phyloP scores from a whole-genome alignment of 2,797 vertebrate species.

The Menidia menidia region DNA sequence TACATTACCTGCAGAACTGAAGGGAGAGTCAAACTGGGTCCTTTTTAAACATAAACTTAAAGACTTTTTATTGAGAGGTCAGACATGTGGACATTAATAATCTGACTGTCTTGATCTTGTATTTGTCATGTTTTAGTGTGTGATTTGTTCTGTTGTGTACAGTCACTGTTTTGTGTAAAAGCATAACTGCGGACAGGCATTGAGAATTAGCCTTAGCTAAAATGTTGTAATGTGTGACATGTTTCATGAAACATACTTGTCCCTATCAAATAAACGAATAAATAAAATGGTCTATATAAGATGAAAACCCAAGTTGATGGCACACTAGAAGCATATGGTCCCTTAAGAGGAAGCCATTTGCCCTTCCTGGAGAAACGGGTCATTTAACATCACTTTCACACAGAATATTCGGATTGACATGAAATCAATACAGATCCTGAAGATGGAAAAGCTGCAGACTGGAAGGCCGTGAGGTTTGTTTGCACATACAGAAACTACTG shows the following conservation, averaged over 20 bases:
- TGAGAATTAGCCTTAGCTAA: no score
- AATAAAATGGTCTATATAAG: not conserved
- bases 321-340: conserved; percentile 12
- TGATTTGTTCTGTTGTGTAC: no score
- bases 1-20: no score
- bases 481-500: not conserved
- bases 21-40: no score
- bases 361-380: conserved; percentile 50
- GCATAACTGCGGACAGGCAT: no score
- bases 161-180: no score
- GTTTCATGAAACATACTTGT: not conserved
- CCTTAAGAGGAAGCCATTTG: conserved; percentile 32
- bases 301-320: not conserved
- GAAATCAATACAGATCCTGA: conserved; percentile 69
- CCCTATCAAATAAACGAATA: not conserved
- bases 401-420: conserved; percentile 71
- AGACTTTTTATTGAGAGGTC: no score
- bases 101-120: no score
- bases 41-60: no score
- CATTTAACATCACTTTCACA: conserved; percentile 55
- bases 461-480: conserved; percentile 2
- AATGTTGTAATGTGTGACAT: no score
- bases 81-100: no score
- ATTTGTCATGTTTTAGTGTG: no score
- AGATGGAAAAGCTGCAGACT: conserved; percentile 30